Evolutionary conservation across 2,888 invertebrate species (phyloP), one percentile per base, ranked within the genome.

Genomic region (Leptinotarsa juncta): DNA sequence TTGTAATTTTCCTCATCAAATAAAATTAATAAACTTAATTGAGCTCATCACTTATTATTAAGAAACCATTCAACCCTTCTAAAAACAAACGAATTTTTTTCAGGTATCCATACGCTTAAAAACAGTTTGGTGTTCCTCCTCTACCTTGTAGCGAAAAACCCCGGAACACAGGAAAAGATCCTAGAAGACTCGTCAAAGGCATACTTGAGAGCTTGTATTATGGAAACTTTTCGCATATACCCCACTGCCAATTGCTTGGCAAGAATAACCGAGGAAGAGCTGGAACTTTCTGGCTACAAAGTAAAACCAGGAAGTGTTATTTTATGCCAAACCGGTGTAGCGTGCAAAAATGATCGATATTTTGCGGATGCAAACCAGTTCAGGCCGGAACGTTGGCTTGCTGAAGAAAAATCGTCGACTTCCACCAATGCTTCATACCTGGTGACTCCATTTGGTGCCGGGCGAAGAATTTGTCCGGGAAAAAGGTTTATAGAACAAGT

Each of bases 231-330:
- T 84, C 89, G 94, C 77, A 85, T 94, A 71, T 86, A 93, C 60
- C 96, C 96, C 0, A 95, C 95, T 0, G 94, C 96, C 0, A 94
- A 94, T 10, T 94, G 94, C 82, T 88, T 96, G 72, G 95, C 95
- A 0, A 90, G 96, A 77, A 90, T 96, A 69, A 86, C 94, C 60
- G 95, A 95, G 80, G 88, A 92, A 70, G 93, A 95, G 51, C 90
- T 94, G 88, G 91, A 90, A 67, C 88, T 96, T 20, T 92, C 91
- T 48, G 94, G 93, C 5, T 93, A 95, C 84, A 89, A 90, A 72
- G 84, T 96, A 15, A 91, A 92, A 69, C 90, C 93, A 71, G 95
- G 95, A 92, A 94, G 94, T 3, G 93, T 95, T 20, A 91, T 96
- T 32, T 87, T 96, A 42, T 93, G 95, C 69, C 96, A 97, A 84